Base-by-base conservation (phyloP, 2,113 vertebrate genomes). In the Platichthys flesus region DNA sequence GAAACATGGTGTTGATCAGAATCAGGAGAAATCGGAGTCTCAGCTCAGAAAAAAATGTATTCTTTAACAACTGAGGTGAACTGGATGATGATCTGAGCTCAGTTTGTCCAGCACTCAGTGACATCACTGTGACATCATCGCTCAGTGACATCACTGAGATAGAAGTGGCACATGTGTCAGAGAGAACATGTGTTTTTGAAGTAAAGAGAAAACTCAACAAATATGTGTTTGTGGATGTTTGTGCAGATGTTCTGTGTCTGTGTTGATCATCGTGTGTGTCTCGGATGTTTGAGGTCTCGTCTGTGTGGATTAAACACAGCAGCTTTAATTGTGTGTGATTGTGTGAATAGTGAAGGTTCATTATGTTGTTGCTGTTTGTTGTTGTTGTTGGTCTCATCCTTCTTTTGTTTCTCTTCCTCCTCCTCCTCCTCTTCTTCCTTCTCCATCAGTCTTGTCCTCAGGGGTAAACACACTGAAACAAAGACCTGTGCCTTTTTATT, bases 381-480 rank as follows among this genome's bases (percentile, higher is more conserved):
- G 42, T 45, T 15, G 42, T 58, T 51, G 31, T 68, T 73, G 28
- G 63, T 73, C 54, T 82, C 31, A 77, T 82, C 59, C 42, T 78
- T 24, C 16, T 51, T 74, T 83, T 79, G 71, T 78, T 51, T 5
- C 21, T 49, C 15, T 15, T 5, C 45, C 45, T 49, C 45, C 54
- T 82, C 28, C 68, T 82, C 59, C 42, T 78, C 35, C 16, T 51
- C 69, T 83, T 79, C 66, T 74, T 49, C 45, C 45, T 18, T 15
- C 45, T 49, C 45, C 10, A 15, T 15, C 42, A 14, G 15, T 77
- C 75, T 70, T 47, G 24, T 78, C 81, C 76, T 79, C 45, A 79
- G 82, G 82, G 76, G 14, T 79, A 56, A 84, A 84, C 82, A 12
- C 5, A 12, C 5, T 13, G 40, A 67, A 3, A 83, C 76, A 83